These are phyloP conservation scores for Plectus sambesii DNA, from an alignment of 1,140 invertebrate species.

Conservation along the genomic window DNA sequence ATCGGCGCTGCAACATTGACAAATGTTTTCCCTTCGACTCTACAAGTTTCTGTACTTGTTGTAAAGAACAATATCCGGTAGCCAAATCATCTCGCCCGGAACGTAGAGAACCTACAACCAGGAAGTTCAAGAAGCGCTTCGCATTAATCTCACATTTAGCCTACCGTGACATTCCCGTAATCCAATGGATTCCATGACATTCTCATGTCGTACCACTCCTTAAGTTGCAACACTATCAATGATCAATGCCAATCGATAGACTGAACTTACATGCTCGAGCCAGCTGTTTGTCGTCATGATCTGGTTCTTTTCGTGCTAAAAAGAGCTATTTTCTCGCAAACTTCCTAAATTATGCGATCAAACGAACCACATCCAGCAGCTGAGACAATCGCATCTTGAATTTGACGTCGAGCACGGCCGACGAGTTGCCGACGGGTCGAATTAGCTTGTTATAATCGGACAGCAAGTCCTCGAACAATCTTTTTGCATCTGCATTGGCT, in stretches of 20 bases:
- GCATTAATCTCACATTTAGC: no score
- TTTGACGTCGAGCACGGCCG: slow-evolving; percentile 79
- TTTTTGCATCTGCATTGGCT: slow-evolving; percentile 42
- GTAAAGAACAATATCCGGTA: slow-evolving; percentile 60
- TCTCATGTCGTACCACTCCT: slow-evolving; percentile 94
- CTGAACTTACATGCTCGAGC: slow-evolving; percentile 75
- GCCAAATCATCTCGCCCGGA: slow-evolving; percentile 67
- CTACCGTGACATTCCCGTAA: slow-evolving; percentile 74
- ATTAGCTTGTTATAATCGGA: slow-evolving; percentile 91
- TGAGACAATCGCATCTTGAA: slow-evolving; percentile 80
- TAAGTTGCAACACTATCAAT: no score
- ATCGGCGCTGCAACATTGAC: slow-evolving; percentile 53
- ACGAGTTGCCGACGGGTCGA: slow-evolving; percentile 79
- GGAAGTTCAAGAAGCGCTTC: no score
- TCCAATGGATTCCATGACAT: slow-evolving; percentile 86
- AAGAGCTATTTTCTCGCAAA: no score
- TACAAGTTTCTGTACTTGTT: no score
- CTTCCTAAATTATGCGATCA: no score
- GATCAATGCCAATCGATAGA: no score
- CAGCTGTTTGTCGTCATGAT: slow-evolving; percentile 88
- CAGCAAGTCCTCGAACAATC: slow-evolving; percentile 63
- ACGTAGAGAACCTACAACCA: no score
- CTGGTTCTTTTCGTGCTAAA: slow-evolving; percentile 84
- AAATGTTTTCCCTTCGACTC: no score
- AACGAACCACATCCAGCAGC: slow-evolving; percentile 78